phyloP scores from a whole-genome alignment of 2,797 vertebrate genomes.

The Amniataba percoides region DNA sequence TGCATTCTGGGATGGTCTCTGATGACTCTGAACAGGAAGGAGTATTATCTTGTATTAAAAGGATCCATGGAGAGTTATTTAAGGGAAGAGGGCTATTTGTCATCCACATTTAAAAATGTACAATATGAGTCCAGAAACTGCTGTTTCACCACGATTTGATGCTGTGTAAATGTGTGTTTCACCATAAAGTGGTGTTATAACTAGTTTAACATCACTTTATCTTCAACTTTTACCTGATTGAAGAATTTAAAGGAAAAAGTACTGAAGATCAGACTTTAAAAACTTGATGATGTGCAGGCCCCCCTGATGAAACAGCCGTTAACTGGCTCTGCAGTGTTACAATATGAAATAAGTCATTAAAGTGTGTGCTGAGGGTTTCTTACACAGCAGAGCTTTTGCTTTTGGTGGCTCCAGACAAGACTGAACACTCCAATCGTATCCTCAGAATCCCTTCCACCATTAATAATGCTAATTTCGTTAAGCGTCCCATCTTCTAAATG shows the following conservation, averaged over 20 bases:
- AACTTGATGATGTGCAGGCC: background rate
- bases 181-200: too few species aligned
- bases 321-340: background rate
- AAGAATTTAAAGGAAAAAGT: background rate
- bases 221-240: background rate
- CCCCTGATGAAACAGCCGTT: background rate
- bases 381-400: background rate
- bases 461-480: conserved; percentile 45
- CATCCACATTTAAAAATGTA: background rate
- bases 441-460: conserved; percentile 14
- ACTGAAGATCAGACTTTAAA: background rate
- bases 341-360: background rate
- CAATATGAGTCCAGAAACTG: background rate
- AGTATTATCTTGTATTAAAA: conserved; percentile 1
- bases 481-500: conserved; percentile 22
- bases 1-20: conserved; percentile 26
- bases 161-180: background rate
- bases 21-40: background rate
- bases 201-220: background rate
- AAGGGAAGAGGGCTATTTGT: background rate
- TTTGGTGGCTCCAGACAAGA: background rate
- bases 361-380: background rate
- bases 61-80: background rate
- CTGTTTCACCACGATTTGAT: background rate
- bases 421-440: background rate